These are phyloP conservation scores for Oligia fasciuncula DNA, from an alignment of 2,888 invertebrate genomes.

Conservation along the genomic window DNA sequence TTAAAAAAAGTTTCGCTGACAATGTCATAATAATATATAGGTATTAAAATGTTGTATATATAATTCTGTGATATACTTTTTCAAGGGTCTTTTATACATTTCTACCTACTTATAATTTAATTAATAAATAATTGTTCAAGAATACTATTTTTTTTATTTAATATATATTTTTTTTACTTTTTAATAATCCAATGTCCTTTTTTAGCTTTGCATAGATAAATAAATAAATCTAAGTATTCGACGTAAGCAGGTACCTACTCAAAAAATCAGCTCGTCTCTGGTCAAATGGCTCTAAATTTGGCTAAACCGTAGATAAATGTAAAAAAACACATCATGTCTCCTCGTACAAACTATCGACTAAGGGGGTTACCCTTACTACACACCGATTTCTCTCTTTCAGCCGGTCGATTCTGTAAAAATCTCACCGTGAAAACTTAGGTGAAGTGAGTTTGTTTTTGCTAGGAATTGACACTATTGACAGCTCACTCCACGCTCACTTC, in stretches of 20 bases:
- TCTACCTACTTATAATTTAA: slow-evolving; percentile 52
- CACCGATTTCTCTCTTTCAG: too few relatives aligned
- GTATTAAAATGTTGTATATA: slow-evolving; percentile 52
- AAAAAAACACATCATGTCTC: background rate
- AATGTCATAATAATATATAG: slow-evolving; percentile 13
- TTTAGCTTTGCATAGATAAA: background rate
- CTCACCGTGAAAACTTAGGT: too few relatives aligned
- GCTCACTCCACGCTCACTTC: too few relatives aligned
- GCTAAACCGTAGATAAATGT: background rate
- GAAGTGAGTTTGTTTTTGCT: too few relatives aligned
- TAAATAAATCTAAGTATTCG: slow-evolving; percentile 20
- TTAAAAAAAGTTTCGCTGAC: slow-evolving; percentile 31
- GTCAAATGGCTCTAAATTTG: background rate
- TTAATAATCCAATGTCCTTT: background rate
- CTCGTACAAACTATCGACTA: background rate
- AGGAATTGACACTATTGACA: too few relatives aligned
- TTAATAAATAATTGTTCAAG: slow-evolving; percentile 38
- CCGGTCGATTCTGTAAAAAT: too few relatives aligned
- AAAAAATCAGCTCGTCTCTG: background rate
- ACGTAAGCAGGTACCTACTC: background rate
- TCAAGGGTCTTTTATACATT: slow-evolving; percentile 62
- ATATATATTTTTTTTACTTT: background rate
- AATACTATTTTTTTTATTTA: background rate
- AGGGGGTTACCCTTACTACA: too few relatives aligned
- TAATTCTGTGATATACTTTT: slow-evolving; percentile 70